phyloP scores from a whole-genome alignment of 2,888 invertebrate genomes.

The Metacarcinus magister region DNA sequence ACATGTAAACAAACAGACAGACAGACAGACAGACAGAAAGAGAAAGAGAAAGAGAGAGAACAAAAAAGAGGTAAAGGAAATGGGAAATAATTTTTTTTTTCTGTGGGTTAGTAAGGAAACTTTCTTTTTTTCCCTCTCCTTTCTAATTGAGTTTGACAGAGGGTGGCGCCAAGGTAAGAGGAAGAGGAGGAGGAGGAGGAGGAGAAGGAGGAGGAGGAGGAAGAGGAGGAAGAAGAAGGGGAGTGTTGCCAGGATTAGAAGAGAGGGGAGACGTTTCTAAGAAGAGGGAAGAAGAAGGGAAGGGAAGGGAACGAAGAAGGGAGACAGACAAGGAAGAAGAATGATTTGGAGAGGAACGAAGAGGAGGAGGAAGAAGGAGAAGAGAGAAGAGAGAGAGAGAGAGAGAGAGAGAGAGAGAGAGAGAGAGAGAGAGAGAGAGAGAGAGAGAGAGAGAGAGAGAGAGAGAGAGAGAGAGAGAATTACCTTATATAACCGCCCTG shows the following conservation, averaged over 20 bases:
- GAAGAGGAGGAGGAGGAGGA: neutral
- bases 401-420: too few relatives aligned
- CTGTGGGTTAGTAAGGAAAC: too few relatives aligned
- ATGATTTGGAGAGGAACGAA: neutral
- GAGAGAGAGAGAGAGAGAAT: neutral
- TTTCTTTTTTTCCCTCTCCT: neutral
- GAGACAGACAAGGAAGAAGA: neutral
- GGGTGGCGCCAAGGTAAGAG: neutral
- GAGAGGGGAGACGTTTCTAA: neutral
- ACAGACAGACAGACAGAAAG: neutral
- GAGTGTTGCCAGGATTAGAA: neutral
- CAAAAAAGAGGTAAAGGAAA: neutral
- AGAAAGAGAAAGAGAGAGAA: neutral
- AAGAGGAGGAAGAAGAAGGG: neutral
- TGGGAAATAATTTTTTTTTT: neutral
- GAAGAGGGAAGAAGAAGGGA: too few relatives aligned
- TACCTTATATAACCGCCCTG: too few relatives aligned
- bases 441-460: conserved; percentile 4
- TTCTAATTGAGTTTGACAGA: neutral
- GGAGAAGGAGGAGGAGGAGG: neutral
- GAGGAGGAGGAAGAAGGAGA: neutral
- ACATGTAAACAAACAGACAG: neutral
- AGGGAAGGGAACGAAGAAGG: neutral
- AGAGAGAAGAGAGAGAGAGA: neutral
- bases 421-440: too few relatives aligned